These are phyloP conservation scores for Tragelaphus imberbis DNA, from an alignment of 2,113 vertebrate genomes.

Conservation along the genomic window DNA sequence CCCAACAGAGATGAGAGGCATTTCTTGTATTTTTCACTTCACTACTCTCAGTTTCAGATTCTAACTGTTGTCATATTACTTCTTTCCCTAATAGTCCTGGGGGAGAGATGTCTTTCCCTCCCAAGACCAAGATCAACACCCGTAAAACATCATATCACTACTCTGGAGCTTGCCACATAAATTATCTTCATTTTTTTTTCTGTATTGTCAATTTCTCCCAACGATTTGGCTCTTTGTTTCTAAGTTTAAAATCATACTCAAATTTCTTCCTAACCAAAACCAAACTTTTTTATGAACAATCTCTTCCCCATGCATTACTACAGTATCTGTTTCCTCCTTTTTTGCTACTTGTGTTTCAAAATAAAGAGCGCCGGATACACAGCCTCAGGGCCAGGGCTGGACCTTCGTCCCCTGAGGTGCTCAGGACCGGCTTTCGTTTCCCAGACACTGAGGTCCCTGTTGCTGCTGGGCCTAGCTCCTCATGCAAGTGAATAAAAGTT, in stretches of 20 bases:
- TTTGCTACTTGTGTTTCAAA: background rate
- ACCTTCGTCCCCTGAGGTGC: too few species aligned
- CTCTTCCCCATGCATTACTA: background rate
- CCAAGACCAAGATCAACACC: background rate
- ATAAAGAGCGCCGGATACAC: background rate
- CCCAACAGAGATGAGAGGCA: background rate
- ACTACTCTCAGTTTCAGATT: background rate
- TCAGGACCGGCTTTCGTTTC: too few species aligned
- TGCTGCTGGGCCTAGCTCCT: too few species aligned
- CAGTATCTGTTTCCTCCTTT: background rate
- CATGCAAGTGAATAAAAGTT: too few species aligned
- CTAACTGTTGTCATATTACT: background rate
- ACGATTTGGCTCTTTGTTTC: background rate
- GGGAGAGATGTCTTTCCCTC: background rate
- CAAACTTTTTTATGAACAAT: background rate
- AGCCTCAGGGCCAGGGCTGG: too few species aligned
- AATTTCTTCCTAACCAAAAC: background rate
- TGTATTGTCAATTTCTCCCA: background rate
- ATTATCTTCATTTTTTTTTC: background rate
- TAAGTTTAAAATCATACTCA: background rate
- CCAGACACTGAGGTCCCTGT: too few species aligned
- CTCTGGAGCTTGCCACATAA: background rate
- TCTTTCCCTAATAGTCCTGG: background rate
- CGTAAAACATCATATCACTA: background rate
- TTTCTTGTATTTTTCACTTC: background rate